Evolutionary conservation across 2,113 vertebrate genomes (phyloP).

Genomic region (Stigmatopora nigra): DNA sequence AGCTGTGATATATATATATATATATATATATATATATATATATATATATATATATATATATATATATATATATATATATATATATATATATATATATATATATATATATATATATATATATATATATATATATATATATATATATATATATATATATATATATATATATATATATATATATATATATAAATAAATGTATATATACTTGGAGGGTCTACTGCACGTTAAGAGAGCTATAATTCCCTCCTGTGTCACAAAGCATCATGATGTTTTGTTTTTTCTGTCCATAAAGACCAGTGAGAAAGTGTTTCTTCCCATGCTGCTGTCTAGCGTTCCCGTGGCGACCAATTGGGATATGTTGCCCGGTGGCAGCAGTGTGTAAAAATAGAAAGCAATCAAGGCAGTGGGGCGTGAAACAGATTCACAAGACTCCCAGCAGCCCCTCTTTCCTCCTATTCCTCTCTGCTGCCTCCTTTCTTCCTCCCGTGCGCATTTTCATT

Average conservation of each 20-base stretch:
- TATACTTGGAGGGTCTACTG: neutral
- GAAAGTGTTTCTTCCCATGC: slow-evolving; percentile 56
- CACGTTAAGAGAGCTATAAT: slow-evolving; percentile 22
- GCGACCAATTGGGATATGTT: slow-evolving; percentile 71
- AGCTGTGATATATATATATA: no score
- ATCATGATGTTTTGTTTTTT: slow-evolving; percentile 28
- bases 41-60: no score
- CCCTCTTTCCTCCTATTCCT: slow-evolving; percentile 63
- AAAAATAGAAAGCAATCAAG: slow-evolving; percentile 81
- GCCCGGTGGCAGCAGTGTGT: slow-evolving; percentile 62
- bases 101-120: no score
- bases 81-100: no score
- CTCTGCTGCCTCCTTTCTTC: slow-evolving; percentile 58
- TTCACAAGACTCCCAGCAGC: slow-evolving; percentile 68
- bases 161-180: no score
- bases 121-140: no score
- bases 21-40: no score
- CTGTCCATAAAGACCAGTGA: slow-evolving; percentile 43
- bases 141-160: no score
- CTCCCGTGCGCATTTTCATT: slow-evolving; percentile 56
- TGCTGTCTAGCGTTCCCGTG: slow-evolving; percentile 68
- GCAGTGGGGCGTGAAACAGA: slow-evolving; percentile 70
- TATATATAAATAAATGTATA: no score
- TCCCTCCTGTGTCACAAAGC: slow-evolving; percentile 55
- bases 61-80: no score